phyloP scores from a whole-genome alignment of 1,140 invertebrate species.

The Drosophila pruinosa region DNA sequence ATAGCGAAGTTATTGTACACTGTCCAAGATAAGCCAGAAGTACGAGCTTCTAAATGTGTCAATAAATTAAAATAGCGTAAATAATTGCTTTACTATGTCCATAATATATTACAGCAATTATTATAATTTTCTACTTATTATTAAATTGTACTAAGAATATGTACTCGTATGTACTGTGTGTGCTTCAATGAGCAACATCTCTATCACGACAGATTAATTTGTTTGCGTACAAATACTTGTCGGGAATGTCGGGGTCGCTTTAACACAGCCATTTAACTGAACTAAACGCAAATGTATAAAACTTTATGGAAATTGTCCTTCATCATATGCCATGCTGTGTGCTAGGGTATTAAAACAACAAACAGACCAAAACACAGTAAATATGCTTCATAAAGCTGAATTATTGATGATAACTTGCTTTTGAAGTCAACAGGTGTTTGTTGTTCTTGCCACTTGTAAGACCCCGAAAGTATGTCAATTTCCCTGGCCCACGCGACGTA shows the following conservation, averaged over 20 bases:
- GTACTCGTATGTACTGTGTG: no score
- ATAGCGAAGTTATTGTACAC: background rate
- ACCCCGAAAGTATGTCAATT: slow-evolving; percentile 63
- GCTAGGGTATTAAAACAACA: background rate
- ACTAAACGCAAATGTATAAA: background rate
- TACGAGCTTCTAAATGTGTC: no score
- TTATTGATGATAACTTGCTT: background rate
- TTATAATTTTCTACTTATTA: background rate
- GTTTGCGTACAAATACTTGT: background rate
- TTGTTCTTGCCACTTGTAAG: slow-evolving; percentile 1
- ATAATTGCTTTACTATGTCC: no score
- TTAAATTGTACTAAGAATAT: background rate
- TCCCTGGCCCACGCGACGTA: slow-evolving; percentile 37
- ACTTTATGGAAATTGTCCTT: background rate
- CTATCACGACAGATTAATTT: background rate
- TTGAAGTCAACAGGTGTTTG: slow-evolving; percentile 30
- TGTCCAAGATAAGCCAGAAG: background rate
- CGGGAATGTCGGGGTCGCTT: background rate
- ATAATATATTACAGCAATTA: no score
- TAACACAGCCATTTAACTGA: background rate
- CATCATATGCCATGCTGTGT: background rate
- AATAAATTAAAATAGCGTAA: background rate
- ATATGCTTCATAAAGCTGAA: background rate
- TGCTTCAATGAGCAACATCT: background rate
- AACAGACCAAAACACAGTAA: background rate